Conservation (phyloP, 2,888 invertebrate genomes). For the Disparrhopalites patrizii region DNA sequence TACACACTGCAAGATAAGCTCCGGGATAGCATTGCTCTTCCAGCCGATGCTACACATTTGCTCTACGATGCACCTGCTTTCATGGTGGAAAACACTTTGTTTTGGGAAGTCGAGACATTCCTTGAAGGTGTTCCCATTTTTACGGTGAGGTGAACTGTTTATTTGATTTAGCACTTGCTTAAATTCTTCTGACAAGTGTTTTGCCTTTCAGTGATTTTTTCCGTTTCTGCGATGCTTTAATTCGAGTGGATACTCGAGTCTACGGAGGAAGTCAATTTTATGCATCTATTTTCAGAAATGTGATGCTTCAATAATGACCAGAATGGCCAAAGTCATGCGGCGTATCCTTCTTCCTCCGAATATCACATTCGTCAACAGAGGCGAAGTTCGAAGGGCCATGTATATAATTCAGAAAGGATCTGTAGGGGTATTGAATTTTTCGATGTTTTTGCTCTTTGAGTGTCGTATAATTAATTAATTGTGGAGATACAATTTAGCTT, state of each 20-base stretch:
- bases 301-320: constrained; percentile 31
- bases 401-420: constrained; percentile 24
- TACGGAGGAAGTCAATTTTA: neutral
- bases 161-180: neutral
- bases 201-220: neutral
- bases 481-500: too few relatives aligned
- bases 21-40: constrained; percentile 31
- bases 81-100: constrained; percentile 29
- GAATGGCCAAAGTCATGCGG: constrained; percentile 29
- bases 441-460: too few relatives aligned
- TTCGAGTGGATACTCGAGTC: neutral
- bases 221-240: neutral
- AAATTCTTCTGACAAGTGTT: too few relatives aligned
- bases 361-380: constrained; percentile 22
- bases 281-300: constrained; percentile 30
- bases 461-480: too few relatives aligned
- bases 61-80: constrained; percentile 35
- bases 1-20: constrained; percentile 27
- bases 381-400: constrained; percentile 30
- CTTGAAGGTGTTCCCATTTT: constrained; percentile 39
- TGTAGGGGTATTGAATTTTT: constrained; percentile 24
- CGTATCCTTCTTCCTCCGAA: constrained; percentile 26
- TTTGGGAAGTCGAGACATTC: constrained; percentile 27
- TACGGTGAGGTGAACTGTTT: constrained; percentile 18
- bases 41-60: constrained; percentile 21